Base-by-base conservation (phyloP, 92 coral and sea anemone species). In the Pocillopora grandis region DNA sequence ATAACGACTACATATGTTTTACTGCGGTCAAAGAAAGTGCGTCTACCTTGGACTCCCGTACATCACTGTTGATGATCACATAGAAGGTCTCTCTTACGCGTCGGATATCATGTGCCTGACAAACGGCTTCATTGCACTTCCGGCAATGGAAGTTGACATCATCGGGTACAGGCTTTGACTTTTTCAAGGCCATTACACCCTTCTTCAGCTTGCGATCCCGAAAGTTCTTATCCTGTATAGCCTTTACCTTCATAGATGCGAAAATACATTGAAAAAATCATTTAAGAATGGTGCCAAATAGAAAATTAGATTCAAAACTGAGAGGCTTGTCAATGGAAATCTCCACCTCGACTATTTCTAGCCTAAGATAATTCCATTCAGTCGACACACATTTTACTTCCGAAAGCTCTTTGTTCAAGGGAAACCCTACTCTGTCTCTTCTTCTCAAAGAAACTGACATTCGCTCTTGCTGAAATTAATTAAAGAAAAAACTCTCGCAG, bases 41-140 rank as follows among this genome's bases (percentile, higher is more conserved):
- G 12, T 16, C 55, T 76, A 90, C 90, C 90, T 76, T 87, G 10
- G 64, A 60, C 11, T 91, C 86, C 61, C 66, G 58, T 35, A 91
- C 87, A 58, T 94, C 98, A 10, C 85, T 82, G 33, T 86, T 80
- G 1, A 88, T 89, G 27, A 89, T 88, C 62, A 97, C 89, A 81
- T 87, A 88, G 79, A 79, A 78, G 0, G 86, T 77, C 13, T 84
- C 80, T 78, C 79, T 84, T 75, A 89, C 71, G 17, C 87, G 81
- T 63, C 93, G 90, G 59, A 97, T 75, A 62, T 97, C 93, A 57
- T 94, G 93, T 42, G 95, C 99, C 74, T 97, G 93, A 42, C 98
- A 94, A 2, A 90, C 98, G 12, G 81, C 83, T 59, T 23, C 84
- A 57, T 87, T 89, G 65, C 99, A 97, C 85, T 94, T 92, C 9